phyloP scores from a whole-genome alignment of 2,888 invertebrate species.

The Andrena bicolor region DNA sequence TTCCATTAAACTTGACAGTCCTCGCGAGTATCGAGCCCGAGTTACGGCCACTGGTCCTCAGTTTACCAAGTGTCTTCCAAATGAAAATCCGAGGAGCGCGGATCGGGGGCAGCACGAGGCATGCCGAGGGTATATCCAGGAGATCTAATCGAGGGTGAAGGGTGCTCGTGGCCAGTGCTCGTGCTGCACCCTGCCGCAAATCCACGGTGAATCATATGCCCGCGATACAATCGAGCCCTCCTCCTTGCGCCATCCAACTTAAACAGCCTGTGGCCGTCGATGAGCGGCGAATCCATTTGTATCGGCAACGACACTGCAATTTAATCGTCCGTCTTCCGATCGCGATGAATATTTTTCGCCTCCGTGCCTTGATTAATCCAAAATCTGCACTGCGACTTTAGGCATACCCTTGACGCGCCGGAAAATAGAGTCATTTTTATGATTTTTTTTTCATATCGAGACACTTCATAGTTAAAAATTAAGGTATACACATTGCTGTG shows the following conservation, averaged over 20 bases:
- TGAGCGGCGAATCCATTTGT: slow-evolving; percentile 46
- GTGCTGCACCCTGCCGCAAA: slow-evolving; percentile 65
- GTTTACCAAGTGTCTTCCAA: neutral
- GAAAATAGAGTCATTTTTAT: neutral
- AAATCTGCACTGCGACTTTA: neutral
- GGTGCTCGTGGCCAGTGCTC: slow-evolving; percentile 55
- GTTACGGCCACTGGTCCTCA: neutral
- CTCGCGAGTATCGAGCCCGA: neutral
- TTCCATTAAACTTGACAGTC: neutral
- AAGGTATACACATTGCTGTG: too few relatives aligned
- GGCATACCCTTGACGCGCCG: neutral
- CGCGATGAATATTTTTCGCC: slow-evolving; percentile 7
- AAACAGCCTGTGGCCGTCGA: slow-evolving; percentile 41
- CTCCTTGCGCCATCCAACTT: slow-evolving; percentile 13
- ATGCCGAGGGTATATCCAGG: slow-evolving; percentile 40
- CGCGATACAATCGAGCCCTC: slow-evolving; percentile 51
- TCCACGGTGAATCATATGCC: slow-evolving; percentile 62
- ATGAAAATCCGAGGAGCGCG: slow-evolving; percentile 11
- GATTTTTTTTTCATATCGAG: too few relatives aligned
- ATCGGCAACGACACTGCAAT: slow-evolving; percentile 49
- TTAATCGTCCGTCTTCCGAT: slow-evolving; percentile 36
- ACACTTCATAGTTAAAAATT: too few relatives aligned
- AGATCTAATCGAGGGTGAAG: slow-evolving; percentile 56
- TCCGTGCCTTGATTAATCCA: slow-evolving; percentile 12
- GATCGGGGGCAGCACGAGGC: slow-evolving; percentile 34